Base-by-base conservation (phyloP, 2,888 invertebrate genomes). In the Rutpela maculata region DNA sequence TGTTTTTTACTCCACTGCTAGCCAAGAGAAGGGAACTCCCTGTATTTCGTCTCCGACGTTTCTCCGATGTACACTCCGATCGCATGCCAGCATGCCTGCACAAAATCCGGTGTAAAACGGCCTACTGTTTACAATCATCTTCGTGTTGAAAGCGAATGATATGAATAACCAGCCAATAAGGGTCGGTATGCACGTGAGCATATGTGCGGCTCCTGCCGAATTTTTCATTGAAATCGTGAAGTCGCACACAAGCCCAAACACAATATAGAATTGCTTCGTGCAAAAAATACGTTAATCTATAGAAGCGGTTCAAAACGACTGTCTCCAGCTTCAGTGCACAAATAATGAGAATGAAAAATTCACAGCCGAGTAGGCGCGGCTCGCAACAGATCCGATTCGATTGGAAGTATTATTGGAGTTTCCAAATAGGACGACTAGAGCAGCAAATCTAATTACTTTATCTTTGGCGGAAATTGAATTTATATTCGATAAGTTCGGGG, bases 221-320 rank as follows among this genome's bases (percentile, higher is more conserved):
- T 78, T 90, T 91, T 83, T 94, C 93, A 91, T 93, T 92, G 81
- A 93, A n/a, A n/a, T n/a, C n/a, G n/a, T n/a, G n/a, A n/a, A n/a
- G n/a, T n/a, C n/a, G n/a, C n/a, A n/a, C n/a, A n/a, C n/a, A n/a
- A n/a, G n/a, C n/a, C n/a, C n/a, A n/a, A n/a, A n/a, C n/a, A n/a
- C n/a, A n/a, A n/a, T n/a, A n/a, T n/a, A n/a, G n/a, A n/a, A n/a
- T n/a, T n/a, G n/a, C n/a, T n/a, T n/a, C n/a, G n/a, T n/a, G n/a
- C n/a, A 35, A 35, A 35, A 7, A 35, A 35, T 6, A 35, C 31
- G 31, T 9, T 6, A 9, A 35, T 35, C 7, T 35, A 35, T 35
- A 35, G 7, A 35, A 9, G 31, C 9, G 6, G 31, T 35, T 35
- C 31, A 35, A 35, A 0, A 7, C 9, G 31, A 7, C 22, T 7